These are phyloP conservation scores for Alethe diademata DNA, from an alignment of 2,113 vertebrate species.

Conservation along the genomic window DNA sequence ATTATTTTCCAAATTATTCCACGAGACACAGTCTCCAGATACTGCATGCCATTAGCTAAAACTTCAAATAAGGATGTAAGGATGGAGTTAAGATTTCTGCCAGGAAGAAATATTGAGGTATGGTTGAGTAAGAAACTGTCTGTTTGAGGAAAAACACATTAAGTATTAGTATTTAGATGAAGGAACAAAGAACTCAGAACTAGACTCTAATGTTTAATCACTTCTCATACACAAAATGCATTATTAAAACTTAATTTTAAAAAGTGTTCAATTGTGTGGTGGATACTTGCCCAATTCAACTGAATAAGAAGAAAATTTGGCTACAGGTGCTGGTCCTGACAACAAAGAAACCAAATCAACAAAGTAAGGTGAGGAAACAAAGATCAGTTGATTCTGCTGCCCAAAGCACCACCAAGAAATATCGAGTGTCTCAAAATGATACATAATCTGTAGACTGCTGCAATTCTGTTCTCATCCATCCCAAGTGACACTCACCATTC, in stretches of 20 bases:
- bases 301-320: not conserved
- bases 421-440: not conserved
- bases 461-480: not conserved
- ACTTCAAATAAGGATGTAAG: not conserved
- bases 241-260: not conserved
- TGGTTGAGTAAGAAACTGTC: not conserved
- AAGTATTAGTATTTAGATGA: constrained; percentile 17
- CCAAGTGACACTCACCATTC: not conserved
- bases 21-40: not conserved
- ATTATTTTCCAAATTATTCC: not conserved
- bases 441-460: no score
- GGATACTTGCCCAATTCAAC: not conserved
- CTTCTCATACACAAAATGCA: not conserved
- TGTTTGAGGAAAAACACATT: not conserved
- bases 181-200: not conserved
- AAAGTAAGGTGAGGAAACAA: not conserved
- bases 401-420: rapidly evolving
- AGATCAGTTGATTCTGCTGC: not conserved
- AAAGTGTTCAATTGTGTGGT: not conserved
- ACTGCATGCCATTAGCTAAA: not conserved
- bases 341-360: not conserved
- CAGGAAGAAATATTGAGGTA: not conserved
- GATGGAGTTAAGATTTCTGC: constrained; percentile 20
- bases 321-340: rapidly evolving
- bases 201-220: not conserved